Evolutionary conservation across 1,140 invertebrate species (phyloP), one percentile per base, ranked within the genome.

Genomic region (Formica selysi): DNA sequence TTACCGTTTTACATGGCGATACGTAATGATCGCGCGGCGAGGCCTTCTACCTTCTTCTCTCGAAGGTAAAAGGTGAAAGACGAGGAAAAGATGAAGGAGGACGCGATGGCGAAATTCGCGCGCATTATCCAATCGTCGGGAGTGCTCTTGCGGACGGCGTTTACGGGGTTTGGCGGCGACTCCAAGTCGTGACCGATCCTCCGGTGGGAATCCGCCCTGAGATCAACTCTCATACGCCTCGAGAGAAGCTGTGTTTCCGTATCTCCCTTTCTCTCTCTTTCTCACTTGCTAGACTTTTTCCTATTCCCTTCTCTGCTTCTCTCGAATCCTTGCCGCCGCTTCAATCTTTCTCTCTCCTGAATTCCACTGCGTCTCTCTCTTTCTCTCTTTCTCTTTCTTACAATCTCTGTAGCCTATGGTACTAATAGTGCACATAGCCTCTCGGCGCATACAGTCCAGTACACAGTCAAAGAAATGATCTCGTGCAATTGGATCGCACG

Each of bases 151-250:
- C 86, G 84, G 86, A 89, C 86, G 68, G 86, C 89, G 87, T 88
- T 81, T 86, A 74, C 71, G 32, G 87, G 11, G 10, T 44, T 44
- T 44, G 79, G 74, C n/a, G 74, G 88, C 76, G 89, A 88, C 81
- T 78, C 86, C 65, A 86, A 94, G 93, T 95, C 94, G 94, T 95
- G 94, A 94, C 94, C 93, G 91, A 91, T 91, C 90, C 90, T 92
- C 87, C 91, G 94, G 94, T 94, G 94, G 94, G 94, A 95, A 95
- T 95, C 94, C 94, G 93, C 94, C 94, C 93, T 89, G 93, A 94
- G 94, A 94, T 94, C 94, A 92, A 94, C 94, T 95, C 94, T 94
- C 94, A 94, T 94, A 95, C 93, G 89, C 93, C 86, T 89, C 68
- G 89, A 79, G 88, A 79, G 64, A 86, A 86, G 78, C 61, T 71